Percentiles rank a stretch among this genome's conserved stretches.
phyloP scores from a whole-genome alignment of 2,888 invertebrate species.

The Lapara coniferarum region DNA sequence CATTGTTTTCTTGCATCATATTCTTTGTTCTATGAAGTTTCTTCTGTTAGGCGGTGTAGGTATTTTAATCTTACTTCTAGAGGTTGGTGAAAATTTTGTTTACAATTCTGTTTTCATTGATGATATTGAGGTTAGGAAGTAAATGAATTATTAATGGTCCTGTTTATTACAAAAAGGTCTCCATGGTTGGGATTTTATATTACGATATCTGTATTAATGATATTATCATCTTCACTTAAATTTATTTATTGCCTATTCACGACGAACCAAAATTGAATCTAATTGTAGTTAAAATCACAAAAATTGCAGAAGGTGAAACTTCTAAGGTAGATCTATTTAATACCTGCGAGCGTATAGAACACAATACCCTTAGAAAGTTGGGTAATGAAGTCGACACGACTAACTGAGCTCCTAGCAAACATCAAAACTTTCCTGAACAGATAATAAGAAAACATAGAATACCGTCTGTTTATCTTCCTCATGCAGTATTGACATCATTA shows the following conservation, averaged over 20 bases:
- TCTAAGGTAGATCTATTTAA: not conserved
- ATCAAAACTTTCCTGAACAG: constrained; percentile 29
- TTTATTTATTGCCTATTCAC: not conserved
- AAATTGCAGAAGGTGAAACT: not conserved
- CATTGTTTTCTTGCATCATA: no score
- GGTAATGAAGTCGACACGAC: constrained; percentile 31
- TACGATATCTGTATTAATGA: no score
- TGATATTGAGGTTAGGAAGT: no score
- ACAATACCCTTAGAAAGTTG: constrained; percentile 30
- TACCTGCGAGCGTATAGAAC: constrained; percentile 1
- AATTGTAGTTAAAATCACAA: not conserved
- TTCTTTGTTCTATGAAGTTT: no score
- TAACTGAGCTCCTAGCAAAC: constrained; percentile 32
- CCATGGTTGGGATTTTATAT: not conserved
- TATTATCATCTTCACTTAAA: not conserved
- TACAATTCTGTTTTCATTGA: no score
- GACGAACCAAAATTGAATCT: not conserved
- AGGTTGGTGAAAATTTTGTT: no score
- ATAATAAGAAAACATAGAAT: constrained; percentile 24
- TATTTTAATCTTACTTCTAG: no score
- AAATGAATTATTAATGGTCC: no score
- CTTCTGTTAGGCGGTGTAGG: no score
- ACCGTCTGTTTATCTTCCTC: not conserved
- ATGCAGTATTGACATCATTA: not conserved
- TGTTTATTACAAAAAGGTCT: not conserved